A percentile compares a stretch with the other conserved stretches of the same genome.
These are phyloP conservation scores for Pomatorhinus ruficollis DNA, from an alignment of 2,113 vertebrate genomes.

Conservation along the genomic window DNA sequence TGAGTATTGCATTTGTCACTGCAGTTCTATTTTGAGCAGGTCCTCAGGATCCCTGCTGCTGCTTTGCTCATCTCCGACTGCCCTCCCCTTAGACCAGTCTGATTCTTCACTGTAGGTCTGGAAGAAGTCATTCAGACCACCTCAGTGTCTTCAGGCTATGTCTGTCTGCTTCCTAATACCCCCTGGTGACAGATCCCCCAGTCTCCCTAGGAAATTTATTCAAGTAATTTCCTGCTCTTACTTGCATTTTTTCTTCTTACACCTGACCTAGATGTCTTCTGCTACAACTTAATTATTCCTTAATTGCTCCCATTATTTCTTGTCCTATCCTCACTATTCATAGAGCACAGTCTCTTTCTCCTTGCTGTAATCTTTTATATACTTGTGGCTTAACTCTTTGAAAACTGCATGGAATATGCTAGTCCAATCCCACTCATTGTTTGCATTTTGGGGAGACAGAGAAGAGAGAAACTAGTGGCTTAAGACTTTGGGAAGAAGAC, in stretches of 20 bases:
- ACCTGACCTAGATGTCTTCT: not conserved
- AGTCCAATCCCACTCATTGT: not conserved
- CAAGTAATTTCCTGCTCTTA: not conserved
- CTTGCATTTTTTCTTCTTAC: not conserved
- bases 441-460: not conserved
- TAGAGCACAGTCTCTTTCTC: not conserved
- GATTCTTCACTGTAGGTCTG: not conserved
- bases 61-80: not conserved
- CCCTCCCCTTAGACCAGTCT: not conserved
- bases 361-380: not conserved
- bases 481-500: not conserved
- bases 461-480: not conserved
- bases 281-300: constrained; percentile 23
- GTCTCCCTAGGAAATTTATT: not conserved
- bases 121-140: not conserved
- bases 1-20: not conserved
- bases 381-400: not conserved
- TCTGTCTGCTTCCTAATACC: not conserved
- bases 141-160: not conserved
- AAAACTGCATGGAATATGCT: not conserved
- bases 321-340: not conserved
- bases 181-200: not conserved
- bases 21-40: not conserved
- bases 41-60: not conserved
- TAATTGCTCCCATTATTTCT: constrained; percentile 20